Evolutionary conservation across 1,140 invertebrate species (phyloP).

Genomic region (Macrotrachela quadricornifera): DNA sequence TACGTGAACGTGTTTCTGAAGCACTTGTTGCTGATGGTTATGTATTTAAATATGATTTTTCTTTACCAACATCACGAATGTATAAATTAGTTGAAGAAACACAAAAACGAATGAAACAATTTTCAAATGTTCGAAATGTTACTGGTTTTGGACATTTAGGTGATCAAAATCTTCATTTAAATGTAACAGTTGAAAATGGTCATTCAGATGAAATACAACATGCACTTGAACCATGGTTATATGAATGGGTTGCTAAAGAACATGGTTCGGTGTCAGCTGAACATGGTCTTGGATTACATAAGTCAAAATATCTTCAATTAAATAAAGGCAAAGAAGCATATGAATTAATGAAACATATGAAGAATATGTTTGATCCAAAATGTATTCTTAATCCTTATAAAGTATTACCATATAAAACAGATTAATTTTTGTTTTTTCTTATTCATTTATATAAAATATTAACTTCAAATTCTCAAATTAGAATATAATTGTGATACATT

Average conservation of each 20-base stretch:
- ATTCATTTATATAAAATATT: not conserved
- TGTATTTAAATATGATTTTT: slow-evolving; percentile 85
- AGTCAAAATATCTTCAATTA: slow-evolving; percentile 59
- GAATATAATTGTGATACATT: no score
- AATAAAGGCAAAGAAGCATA: slow-evolving; percentile 55
- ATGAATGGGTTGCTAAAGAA: slow-evolving; percentile 54
- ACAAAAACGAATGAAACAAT: slow-evolving; percentile 31
- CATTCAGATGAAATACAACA: slow-evolving; percentile 31
- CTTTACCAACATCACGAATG: slow-evolving; percentile 56
- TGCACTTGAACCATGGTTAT: slow-evolving; percentile 64
- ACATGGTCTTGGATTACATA: slow-evolving; percentile 77
- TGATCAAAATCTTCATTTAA: slow-evolving; percentile 64
- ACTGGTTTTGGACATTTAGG: slow-evolving; percentile 78
- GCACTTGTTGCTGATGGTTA: slow-evolving; percentile 59
- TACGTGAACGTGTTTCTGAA: slow-evolving; percentile 62
- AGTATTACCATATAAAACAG: slow-evolving; percentile 35
- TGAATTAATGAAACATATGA: slow-evolving; percentile 56
- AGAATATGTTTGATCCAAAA: slow-evolving; percentile 67
- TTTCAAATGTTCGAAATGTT: slow-evolving; percentile 29
- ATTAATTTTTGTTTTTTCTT: not conserved
- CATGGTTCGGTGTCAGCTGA: slow-evolving; percentile 79
- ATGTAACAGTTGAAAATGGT: slow-evolving; percentile 50
- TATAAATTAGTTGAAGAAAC: slow-evolving; percentile 58
- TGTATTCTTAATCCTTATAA: slow-evolving; percentile 89
- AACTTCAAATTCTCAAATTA: not conserved